phyloP scores from a whole-genome alignment of 2,797 vertebrate genomes.

The Hypotaenidia okinawae region DNA sequence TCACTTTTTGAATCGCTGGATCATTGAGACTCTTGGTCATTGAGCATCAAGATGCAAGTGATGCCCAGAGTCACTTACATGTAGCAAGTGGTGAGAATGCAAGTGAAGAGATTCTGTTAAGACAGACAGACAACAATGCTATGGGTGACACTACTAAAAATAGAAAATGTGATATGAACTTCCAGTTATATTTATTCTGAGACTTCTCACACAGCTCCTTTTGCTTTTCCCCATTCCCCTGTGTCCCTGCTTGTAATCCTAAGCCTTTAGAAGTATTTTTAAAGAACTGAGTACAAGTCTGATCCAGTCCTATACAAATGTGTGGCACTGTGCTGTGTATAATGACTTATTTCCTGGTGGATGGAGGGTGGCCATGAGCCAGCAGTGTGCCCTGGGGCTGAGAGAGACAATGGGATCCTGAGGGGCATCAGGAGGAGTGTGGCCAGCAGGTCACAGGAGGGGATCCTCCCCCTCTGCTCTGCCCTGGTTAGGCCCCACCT shows the following conservation, averaged over 20 bases:
- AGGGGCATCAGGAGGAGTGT: too few species aligned
- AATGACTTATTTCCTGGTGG: too few species aligned
- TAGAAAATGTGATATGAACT: not conserved
- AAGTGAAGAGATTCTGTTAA: not conserved
- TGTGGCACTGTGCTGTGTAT: not conserved
- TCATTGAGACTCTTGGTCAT: too few species aligned
- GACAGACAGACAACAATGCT: not conserved
- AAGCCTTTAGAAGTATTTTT: not conserved
- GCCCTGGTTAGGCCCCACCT: too few species aligned
- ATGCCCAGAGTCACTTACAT: not conserved
- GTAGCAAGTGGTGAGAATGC: not conserved
- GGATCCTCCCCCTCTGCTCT: too few species aligned
- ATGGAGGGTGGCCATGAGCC: too few species aligned
- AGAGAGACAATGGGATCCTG: too few species aligned
- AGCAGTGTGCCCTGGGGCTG: too few species aligned
- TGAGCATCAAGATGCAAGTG: too few species aligned
- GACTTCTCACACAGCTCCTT: not conserved
- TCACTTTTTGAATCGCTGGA: not conserved
- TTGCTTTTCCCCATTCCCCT: not conserved
- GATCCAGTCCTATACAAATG: not conserved
- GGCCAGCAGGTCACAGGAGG: too few species aligned
- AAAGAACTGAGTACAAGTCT: not conserved
- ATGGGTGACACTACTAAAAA: not conserved
- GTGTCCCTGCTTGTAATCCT: not conserved
- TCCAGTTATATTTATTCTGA: not conserved